Evolutionary conservation across 1,140 invertebrate genomes (phyloP).

Genomic region (Atta cephalotes): DNA sequence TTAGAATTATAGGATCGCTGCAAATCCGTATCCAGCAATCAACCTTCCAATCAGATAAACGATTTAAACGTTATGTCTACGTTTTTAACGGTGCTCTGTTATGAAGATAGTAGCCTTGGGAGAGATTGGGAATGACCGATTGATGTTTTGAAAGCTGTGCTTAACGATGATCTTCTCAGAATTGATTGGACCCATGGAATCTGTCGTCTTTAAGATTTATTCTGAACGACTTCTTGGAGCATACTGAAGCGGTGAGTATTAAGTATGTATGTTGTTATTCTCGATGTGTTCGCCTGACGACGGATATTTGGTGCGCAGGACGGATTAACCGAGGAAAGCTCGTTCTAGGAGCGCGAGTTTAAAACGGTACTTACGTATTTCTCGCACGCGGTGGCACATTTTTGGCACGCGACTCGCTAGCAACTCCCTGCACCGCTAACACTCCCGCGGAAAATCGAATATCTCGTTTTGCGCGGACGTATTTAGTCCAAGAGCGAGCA

Average conservation of each 20-base stretch:
- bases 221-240: not conserved
- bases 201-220: conserved; percentile 1
- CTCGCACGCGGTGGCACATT: conserved; percentile 83
- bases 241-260: not conserved
- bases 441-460: conserved; percentile 63
- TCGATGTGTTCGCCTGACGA: conserved; percentile 9
- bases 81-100: not conserved
- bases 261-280: conserved; percentile 20
- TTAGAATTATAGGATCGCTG: not conserved
- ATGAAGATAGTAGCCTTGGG: not conserved
- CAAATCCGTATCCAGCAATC: not conserved
- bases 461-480: conserved; percentile 77
- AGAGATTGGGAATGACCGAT: not conserved
- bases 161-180: not conserved
- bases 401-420: conserved; percentile 82
- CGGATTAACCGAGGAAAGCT: conserved; percentile 72
- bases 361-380: conserved; percentile 85
- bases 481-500: conserved; percentile 80
- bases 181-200: not conserved
- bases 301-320: conserved; percentile 65
- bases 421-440: conserved; percentile 72
- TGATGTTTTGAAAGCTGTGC: conserved; percentile 15
- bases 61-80: not conserved
- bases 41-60: conserved; percentile 1
- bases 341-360: conserved; percentile 77